Conservation (phyloP, 2,113 vertebrate genomes). For the Mixornis gularis region DNA sequence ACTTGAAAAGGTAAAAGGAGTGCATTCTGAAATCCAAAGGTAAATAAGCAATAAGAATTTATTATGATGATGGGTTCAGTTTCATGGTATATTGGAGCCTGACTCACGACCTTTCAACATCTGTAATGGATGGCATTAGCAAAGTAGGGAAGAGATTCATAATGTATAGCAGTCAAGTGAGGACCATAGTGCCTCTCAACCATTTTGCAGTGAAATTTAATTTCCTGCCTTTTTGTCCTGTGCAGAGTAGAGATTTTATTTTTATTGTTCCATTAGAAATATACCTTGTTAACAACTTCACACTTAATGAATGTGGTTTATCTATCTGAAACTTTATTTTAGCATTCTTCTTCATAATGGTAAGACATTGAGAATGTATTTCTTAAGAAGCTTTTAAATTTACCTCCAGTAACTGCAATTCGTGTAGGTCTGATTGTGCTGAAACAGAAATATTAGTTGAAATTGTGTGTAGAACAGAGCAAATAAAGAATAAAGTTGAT, state of each 20-base stretch:
- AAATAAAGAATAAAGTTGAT: not conserved
- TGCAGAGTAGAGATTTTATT: not conserved
- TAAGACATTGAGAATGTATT: not conserved
- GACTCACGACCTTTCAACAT: not conserved
- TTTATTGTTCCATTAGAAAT: not conserved
- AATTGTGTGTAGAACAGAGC: not conserved
- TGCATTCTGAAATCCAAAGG: slow-evolving; percentile 1
- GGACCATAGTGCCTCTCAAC: not conserved
- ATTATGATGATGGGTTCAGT: not conserved
- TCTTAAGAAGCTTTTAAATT: not conserved
- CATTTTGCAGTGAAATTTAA: not conserved
- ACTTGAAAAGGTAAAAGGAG: not conserved
- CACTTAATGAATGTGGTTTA: not conserved
- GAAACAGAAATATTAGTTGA: not conserved
- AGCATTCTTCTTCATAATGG: not conserved
- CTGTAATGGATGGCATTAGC: not conserved
- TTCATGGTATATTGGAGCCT: not conserved
- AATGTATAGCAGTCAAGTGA: not conserved
- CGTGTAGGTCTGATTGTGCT: not conserved
- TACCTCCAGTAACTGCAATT: not conserved
- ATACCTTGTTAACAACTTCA: not conserved
- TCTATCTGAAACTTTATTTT: not conserved
- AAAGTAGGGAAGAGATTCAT: not conserved
- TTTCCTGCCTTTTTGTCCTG: not conserved
- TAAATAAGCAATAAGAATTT: not conserved